A percentile compares a stretch with the other conserved stretches of the same genome.
Evolutionary conservation across 1,140 invertebrate genomes (phyloP).

Genomic region (Aleiodes sp.): DNA sequence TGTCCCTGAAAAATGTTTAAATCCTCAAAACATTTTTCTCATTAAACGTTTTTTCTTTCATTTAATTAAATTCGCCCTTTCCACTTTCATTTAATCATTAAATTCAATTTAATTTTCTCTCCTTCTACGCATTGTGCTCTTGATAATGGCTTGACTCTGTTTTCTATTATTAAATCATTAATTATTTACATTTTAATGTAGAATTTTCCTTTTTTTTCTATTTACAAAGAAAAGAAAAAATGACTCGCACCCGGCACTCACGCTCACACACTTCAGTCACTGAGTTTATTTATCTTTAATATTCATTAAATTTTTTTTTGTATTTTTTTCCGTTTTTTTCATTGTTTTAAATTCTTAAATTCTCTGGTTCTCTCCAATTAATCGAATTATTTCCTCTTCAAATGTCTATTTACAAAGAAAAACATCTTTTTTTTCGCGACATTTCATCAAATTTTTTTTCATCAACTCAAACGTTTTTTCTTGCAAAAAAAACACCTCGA

Average conservation of each 20-base stretch:
- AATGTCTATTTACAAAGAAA: too few species aligned
- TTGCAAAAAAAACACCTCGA: too few species aligned
- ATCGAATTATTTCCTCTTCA: too few species aligned
- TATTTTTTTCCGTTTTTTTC: constrained; percentile 29
- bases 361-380: too few species aligned
- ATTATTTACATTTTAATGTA: constrained; percentile 65
- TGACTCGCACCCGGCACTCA: constrained; percentile 59
- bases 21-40: neutral
- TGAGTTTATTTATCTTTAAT: constrained; percentile 41
- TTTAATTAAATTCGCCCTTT: neutral
- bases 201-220: constrained; percentile 49
- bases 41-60: neutral
- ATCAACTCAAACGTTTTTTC: too few species aligned
- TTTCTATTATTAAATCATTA: constrained; percentile 47
- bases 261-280: constrained; percentile 57
- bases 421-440: too few species aligned
- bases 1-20: neutral
- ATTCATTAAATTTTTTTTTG: constrained; percentile 9
- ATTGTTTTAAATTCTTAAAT: too few species aligned
- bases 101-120: constrained; percentile 19
- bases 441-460: too few species aligned
- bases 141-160: constrained; percentile 63
- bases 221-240: constrained; percentile 64
- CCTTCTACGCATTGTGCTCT: constrained; percentile 49
- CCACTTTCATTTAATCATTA: neutral